Evolutionary conservation across 2,888 invertebrate genomes (phyloP).

Genomic region (Trichopria drosophilae): DNA sequence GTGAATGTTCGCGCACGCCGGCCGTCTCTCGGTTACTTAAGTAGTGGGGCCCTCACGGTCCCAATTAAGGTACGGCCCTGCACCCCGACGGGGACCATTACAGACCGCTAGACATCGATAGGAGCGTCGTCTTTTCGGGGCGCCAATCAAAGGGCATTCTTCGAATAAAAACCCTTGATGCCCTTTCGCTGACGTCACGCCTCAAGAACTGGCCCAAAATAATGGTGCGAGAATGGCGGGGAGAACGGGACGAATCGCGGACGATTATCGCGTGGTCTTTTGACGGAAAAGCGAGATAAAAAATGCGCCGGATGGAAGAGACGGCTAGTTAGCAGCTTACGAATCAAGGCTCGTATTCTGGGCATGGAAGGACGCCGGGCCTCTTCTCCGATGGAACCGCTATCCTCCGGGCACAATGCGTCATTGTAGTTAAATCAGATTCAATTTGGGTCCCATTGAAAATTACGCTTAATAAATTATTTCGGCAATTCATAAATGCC

Average conservation of each 20-base stretch:
- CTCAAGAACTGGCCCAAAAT: not conserved
- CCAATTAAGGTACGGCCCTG: too few species aligned
- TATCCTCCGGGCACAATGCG: slow-evolving; percentile 46
- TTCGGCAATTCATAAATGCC: slow-evolving; percentile 58
- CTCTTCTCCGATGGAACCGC: slow-evolving; percentile 5
- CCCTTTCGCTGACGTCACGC: slow-evolving; percentile 44
- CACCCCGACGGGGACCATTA: too few species aligned
- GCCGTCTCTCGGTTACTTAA: too few species aligned
- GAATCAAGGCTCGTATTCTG: slow-evolving; percentile 54
- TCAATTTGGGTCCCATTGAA: slow-evolving; percentile 59
- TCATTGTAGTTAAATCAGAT: slow-evolving; percentile 59
- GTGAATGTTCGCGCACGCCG: too few species aligned
- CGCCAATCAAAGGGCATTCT: slow-evolving; percentile 50
- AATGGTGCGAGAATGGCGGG: not conserved
- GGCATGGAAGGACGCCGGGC: slow-evolving; percentile 32
- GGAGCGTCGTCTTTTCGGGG: slow-evolving; percentile 4
- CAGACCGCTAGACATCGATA: not conserved
- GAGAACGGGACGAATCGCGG: too few species aligned
- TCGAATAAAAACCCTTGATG: too few species aligned
- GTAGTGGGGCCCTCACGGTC: too few species aligned
- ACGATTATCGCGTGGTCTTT: too few species aligned
- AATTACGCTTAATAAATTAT: slow-evolving; percentile 60
- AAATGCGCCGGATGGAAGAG: slow-evolving; percentile 38
- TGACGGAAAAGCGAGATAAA: slow-evolving; percentile 3
- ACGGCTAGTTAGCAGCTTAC: slow-evolving; percentile 54